Conservation (phyloP, 2,113 vertebrate genomes). For the Nansenia antarctica region DNA sequence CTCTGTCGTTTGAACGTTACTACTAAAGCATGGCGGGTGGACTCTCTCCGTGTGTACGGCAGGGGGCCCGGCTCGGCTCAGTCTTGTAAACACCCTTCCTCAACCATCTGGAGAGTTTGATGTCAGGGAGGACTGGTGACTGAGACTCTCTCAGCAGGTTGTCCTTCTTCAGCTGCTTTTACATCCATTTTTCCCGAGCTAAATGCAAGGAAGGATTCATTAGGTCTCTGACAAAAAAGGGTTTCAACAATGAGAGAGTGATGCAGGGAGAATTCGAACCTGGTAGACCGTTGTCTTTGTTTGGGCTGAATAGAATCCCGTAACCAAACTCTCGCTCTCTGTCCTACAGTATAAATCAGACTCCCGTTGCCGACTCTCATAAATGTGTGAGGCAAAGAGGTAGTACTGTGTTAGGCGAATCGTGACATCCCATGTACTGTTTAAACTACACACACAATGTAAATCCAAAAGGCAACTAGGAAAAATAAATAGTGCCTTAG, state of each 20-base stretch:
- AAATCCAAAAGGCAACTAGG: neutral
- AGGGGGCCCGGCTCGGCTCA: constrained; percentile 25
- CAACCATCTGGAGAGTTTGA: constrained; percentile 29
- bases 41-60: constrained; percentile 6
- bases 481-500: constrained; percentile 49
- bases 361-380: no score
- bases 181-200: constrained; percentile 5
- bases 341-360: constrained; percentile 8
- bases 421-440: neutral
- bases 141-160: constrained; percentile 19
- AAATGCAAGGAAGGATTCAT: constrained; percentile 10
- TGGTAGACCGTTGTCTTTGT: constrained; percentile 7
- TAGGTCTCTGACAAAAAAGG: constrained; percentile 2
- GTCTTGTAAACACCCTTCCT: constrained; percentile 39
- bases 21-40: neutral
- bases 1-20: constrained; percentile 28
- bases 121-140: constrained; percentile 27
- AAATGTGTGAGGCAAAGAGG: neutral
- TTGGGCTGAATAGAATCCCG: no score
- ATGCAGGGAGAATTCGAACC: constrained; percentile 1
- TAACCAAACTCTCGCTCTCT: neutral
- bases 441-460: no score
- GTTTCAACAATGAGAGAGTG: neutral
- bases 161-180: constrained; percentile 18
- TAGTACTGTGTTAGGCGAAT: constrained; percentile 12